These are phyloP conservation scores for Liodrosophila aerea DNA, from an alignment of 2,888 invertebrate genomes.

Conservation along the genomic window DNA sequence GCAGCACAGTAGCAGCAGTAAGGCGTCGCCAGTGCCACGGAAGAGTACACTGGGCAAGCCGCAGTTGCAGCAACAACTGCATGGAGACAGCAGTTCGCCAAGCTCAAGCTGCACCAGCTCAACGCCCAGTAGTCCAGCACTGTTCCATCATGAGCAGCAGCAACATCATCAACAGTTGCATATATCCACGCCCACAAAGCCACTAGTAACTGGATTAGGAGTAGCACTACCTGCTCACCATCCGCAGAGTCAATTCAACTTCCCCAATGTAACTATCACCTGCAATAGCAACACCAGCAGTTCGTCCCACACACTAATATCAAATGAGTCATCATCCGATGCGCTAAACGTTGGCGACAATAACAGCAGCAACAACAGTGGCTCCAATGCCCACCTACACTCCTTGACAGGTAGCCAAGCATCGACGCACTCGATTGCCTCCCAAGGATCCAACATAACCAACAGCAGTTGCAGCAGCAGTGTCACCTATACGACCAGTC, in stretches of 20 bases:
- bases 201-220: slow-evolving; percentile 32
- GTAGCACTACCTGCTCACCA: slow-evolving; percentile 64
- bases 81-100: slow-evolving; percentile 94
- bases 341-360: slow-evolving; percentile 44
- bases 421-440: slow-evolving; percentile 49
- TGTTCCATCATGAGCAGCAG: slow-evolving; percentile 73
- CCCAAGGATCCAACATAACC: slow-evolving; percentile 45
- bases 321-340: slow-evolving; percentile 58
- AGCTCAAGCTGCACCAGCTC: slow-evolving; percentile 98
- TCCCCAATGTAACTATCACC: slow-evolving; percentile 82
- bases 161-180: slow-evolving; percentile 28
- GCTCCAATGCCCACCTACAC: slow-evolving; percentile 45
- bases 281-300: slow-evolving; percentile 39
- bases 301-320: slow-evolving; percentile 71
- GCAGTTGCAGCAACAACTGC: slow-evolving; percentile 58
- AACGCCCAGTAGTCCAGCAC: slow-evolving; percentile 96
- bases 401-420: slow-evolving; percentile 56
- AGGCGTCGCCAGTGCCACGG: slow-evolving; percentile 79
- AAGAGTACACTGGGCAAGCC: slow-evolving; percentile 74
- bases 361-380: slow-evolving; percentile 43
- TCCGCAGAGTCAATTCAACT: slow-evolving; percentile 74
- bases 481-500: slow-evolving; percentile 54
- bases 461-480: slow-evolving; percentile 36
- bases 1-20: slow-evolving; percentile 61
- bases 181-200: slow-evolving; percentile 75